A percentile compares a stretch with the other conserved stretches of the same genome.
Evolutionary conservation across 2,113 vertebrate genomes (phyloP).

Genomic region (Laticauda colubrina): DNA sequence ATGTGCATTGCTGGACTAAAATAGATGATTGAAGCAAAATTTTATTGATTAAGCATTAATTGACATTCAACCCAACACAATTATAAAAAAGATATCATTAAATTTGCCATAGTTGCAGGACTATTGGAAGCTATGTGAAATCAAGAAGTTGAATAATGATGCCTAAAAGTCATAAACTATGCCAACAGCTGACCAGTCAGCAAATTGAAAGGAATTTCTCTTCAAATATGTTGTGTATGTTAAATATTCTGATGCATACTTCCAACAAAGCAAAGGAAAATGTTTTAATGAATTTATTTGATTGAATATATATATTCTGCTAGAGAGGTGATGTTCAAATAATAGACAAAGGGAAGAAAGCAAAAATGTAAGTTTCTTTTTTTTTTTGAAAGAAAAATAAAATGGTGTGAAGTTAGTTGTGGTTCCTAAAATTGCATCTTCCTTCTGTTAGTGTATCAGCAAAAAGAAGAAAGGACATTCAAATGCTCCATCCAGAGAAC

Average conservation of each 20-base stretch:
- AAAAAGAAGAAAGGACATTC: not conserved
- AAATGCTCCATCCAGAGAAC: not conserved
- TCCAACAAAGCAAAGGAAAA: not conserved
- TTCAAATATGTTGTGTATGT: not conserved
- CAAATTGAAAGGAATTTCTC: not conserved
- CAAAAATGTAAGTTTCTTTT: not conserved
- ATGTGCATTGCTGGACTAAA: constrained; percentile 3
- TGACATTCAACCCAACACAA: constrained; percentile 25
- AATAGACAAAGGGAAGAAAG: not conserved
- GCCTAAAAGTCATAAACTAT: constrained; percentile 23
- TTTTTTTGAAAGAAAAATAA: not conserved
- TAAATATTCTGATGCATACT: not conserved
- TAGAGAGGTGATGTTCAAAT: not conserved
- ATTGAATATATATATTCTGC: not conserved
- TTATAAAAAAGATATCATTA: constrained; percentile 15
- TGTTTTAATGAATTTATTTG: not conserved
- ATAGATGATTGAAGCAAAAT: constrained; percentile 11
- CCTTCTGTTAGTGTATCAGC: not conserved
- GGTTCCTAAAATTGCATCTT: not conserved
- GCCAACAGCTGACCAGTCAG: not conserved
- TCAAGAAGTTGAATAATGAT: constrained; percentile 32
- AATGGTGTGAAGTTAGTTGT: not conserved
- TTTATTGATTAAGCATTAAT: constrained; percentile 25
- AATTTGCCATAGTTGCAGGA: constrained; percentile 15
- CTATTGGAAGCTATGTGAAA: constrained; percentile 20